phyloP scores from a whole-genome alignment of 2,888 invertebrate genomes.

The Baccha elongata region DNA sequence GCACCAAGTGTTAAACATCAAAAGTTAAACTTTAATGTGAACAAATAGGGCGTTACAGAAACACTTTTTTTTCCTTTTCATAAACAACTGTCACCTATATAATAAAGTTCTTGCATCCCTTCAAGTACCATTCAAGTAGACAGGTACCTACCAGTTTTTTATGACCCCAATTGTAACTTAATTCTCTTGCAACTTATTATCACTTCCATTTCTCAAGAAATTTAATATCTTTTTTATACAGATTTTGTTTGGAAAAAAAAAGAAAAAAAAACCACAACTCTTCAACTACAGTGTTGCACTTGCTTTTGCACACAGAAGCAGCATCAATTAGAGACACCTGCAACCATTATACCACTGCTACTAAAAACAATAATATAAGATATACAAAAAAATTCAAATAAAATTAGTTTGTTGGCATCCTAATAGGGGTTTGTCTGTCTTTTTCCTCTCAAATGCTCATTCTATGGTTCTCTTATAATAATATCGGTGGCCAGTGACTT shows the following conservation, averaged over 20 bases:
- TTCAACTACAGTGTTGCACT: conserved; percentile 55
- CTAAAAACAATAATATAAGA: conserved; percentile 16
- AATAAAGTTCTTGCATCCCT: too few species aligned
- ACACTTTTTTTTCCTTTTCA: too few species aligned
- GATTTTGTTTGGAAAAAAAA: too few species aligned
- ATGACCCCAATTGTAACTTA: conserved; percentile 17
- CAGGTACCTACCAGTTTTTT: too few species aligned
- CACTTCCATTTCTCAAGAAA: conserved; percentile 55
- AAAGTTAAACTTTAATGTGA: too few species aligned
- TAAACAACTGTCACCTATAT: too few species aligned
- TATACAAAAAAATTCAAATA: conserved; percentile 19
- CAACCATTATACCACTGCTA: conserved; percentile 32
- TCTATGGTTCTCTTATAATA: conserved; percentile 10
- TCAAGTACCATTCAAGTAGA: too few species aligned
- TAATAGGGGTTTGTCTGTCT: conserved; percentile 12
- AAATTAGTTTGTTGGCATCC: conserved; percentile 64
- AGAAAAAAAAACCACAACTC: conserved; percentile 32
- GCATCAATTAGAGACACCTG: conserved; percentile 67
- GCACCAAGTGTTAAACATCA: too few species aligned
- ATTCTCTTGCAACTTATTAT: conserved; percentile 41
- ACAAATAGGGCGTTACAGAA: too few species aligned
- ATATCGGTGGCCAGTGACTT: conserved; percentile 50
- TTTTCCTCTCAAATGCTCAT: conserved; percentile 1
- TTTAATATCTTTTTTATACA: conserved; percentile 39
- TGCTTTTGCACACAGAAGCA: conserved; percentile 48